Evolutionary conservation across 2,888 invertebrate species (phyloP), one percentile per base, ranked within the genome.

Genomic region (Aleiodes testaceus): DNA sequence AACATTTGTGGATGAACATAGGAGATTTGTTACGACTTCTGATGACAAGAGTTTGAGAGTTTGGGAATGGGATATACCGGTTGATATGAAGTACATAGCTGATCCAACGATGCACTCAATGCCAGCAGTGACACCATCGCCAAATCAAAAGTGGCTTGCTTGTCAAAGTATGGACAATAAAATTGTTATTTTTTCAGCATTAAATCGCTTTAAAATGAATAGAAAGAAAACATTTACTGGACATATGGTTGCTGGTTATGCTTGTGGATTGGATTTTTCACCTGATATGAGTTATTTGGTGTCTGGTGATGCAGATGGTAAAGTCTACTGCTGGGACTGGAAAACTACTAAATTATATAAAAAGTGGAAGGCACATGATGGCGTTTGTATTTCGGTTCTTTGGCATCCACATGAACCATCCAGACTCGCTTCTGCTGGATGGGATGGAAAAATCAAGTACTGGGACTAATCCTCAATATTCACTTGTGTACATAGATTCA

Each of bases 381-480:
- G 96, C 73, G 98, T 99, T 14, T 99, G 99, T 85, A 98, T 98
- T 74, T 92, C 93, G 14, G 92, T 94, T 0, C 89, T 99, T 14
- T 99, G 99, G 99, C 99, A 99, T 89, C 99, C 99, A 0, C 99
- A 99, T 85, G 99, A 99, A 87, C 95, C 98, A 2, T 98, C 98
- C 84, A 95, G 97, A 87, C 91, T 99, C 69, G 95, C 96, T n/a
- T 97, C 98, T 0, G 98, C 98, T 50, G 98, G 99, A 63, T 99
- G 99, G 99, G 99, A 99, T 88, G 98, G 98, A 5, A 89, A 96
- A 77, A 97, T 99, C 79, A 99, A 99, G 88, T 97, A 97, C 88
- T 99, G 99, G 99, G 99, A 99, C 89, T 99, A 91, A 91, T 72
- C 77, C 61, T 61, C 26, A 26, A 61, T 20, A 11, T 64, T 65